phyloP scores from a whole-genome alignment of 2,888 invertebrate genomes.

The Sicus ferrugineus region DNA sequence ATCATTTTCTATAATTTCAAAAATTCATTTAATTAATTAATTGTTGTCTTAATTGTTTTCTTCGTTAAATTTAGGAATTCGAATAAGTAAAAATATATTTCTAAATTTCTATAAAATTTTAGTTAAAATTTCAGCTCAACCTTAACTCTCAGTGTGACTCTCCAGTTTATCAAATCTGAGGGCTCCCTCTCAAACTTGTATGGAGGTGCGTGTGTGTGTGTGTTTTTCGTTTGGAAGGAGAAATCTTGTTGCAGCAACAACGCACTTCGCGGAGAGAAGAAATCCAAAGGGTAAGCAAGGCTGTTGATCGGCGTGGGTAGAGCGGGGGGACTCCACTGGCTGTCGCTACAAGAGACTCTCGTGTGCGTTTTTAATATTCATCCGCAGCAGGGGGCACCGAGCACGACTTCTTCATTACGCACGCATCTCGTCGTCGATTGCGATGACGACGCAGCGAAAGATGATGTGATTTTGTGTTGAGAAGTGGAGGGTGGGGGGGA shows the following conservation, averaged over 20 bases:
- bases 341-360: constrained; percentile 3
- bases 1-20: no score
- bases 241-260: constrained; percentile 29
- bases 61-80: no score
- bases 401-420: constrained; percentile 39
- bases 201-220: background rate
- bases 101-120: no score
- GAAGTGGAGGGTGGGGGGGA: background rate
- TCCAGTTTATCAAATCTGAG: no score
- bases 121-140: no score
- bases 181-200: background rate
- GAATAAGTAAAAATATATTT: no score
- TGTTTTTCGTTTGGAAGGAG: constrained; percentile 16
- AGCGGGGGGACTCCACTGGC: background rate
- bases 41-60: no score
- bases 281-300: background rate
- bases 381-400: constrained; percentile 35
- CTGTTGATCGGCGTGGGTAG: background rate
- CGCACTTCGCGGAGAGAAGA: background rate
- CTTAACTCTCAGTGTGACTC: no score
- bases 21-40: no score
- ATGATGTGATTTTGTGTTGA: background rate
- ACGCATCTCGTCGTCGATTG: constrained; percentile 6
- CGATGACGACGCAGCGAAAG: constrained; percentile 6
- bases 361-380: constrained; percentile 34